phyloP scores from a whole-genome alignment of 2,888 invertebrate species.

The Dexiosoma caninum region DNA sequence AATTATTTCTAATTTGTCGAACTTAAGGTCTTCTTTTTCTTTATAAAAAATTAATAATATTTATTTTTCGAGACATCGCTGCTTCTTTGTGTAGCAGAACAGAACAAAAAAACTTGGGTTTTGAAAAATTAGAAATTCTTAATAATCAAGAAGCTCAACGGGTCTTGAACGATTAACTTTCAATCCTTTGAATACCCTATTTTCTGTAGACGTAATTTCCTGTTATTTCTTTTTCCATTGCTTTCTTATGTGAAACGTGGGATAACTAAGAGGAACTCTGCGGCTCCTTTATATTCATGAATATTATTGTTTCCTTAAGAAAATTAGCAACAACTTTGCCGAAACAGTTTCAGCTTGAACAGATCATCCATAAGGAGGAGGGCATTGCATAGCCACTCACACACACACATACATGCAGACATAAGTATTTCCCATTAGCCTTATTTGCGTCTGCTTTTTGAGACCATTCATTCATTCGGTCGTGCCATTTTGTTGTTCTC shows the following conservation, averaged over 20 bases:
- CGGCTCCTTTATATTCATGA: background rate
- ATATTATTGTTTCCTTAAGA: slow-evolving; percentile 36
- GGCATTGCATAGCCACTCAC: background rate
- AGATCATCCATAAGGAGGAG: background rate
- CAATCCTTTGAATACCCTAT: too few species aligned
- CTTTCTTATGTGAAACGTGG: background rate
- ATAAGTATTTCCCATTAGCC: slow-evolving; percentile 45
- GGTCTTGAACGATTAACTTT: too few species aligned
- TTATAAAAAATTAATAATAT: too few species aligned
- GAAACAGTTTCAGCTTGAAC: background rate
- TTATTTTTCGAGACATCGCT: too few species aligned
- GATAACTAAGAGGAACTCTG: background rate
- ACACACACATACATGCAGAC: background rate
- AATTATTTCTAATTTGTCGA: too few species aligned
- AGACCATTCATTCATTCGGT: slow-evolving; percentile 22
- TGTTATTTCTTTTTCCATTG: background rate
- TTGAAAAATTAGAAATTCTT: too few species aligned
- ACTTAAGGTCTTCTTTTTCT: too few species aligned
- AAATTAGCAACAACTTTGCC: slow-evolving; percentile 7
- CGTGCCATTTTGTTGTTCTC: slow-evolving; percentile 15
- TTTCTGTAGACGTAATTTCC: too few species aligned
- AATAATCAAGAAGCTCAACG: too few species aligned
- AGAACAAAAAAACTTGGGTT: too few species aligned
- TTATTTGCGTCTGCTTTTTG: slow-evolving; percentile 8
- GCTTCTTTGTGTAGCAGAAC: too few species aligned